Percentiles rank a stretch among this genome's conserved stretches.
Evolutionary conservation across 2,113 vertebrate species (phyloP).

Genomic region (Rhinolophus sinicus): DNA sequence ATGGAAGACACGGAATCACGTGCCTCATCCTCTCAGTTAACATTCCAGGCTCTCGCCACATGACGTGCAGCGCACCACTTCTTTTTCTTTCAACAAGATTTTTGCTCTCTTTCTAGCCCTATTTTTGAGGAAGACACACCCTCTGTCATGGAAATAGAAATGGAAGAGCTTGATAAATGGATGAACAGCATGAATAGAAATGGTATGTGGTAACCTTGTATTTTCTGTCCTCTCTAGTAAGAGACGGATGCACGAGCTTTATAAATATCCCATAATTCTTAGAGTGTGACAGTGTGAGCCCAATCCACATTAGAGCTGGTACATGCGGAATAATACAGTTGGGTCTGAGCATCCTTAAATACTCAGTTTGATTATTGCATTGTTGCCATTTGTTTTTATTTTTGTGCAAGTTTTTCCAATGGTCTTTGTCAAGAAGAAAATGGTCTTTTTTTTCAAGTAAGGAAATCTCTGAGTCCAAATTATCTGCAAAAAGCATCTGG

Average conservation of each 20-base stretch:
- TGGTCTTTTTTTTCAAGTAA: background rate
- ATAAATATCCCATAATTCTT: background rate
- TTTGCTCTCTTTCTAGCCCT: conserved; percentile 86
- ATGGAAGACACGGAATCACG: background rate
- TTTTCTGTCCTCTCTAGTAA: background rate
- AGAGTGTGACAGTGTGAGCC: background rate
- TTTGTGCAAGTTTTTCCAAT: background rate
- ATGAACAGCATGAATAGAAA: conserved; percentile 91
- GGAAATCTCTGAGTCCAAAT: background rate
- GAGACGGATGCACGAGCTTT: background rate
- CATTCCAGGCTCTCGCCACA: background rate
- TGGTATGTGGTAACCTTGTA: conserved; percentile 81
- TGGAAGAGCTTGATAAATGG: conserved; percentile 98
- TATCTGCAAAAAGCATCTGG: background rate
- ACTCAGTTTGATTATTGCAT: background rate
- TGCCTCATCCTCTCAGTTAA: background rate
- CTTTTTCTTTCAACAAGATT: conserved; percentile 32
- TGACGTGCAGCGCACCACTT: background rate
- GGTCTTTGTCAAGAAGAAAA: background rate
- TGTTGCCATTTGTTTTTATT: background rate
- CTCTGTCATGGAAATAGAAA: conserved; percentile 97
- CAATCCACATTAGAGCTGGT: accelerated
- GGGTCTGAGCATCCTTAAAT: background rate
- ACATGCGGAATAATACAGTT: background rate
- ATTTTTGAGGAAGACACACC: conserved; percentile 99